A percentile compares a stretch with the other conserved stretches of the same genome.
Conservation (phyloP, 2,888 invertebrate species). For the Dasypolia templi region DNA sequence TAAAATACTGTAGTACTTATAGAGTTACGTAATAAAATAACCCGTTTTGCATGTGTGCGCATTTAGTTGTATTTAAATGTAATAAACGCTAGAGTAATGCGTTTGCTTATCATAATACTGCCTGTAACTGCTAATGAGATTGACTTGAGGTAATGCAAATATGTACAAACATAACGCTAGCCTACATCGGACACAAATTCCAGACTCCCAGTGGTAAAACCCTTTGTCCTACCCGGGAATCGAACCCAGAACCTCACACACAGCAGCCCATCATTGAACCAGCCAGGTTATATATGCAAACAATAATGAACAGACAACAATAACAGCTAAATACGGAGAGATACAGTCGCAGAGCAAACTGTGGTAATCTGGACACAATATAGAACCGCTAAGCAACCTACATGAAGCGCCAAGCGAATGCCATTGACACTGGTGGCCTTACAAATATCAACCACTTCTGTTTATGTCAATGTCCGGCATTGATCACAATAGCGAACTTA, state of each 20-base stretch:
- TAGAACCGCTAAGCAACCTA: slow-evolving; percentile 48
- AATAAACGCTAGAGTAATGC: slow-evolving; percentile 16
- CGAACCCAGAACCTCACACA: background rate
- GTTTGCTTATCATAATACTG: slow-evolving; percentile 10
- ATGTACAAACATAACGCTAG: background rate
- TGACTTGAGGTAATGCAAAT: background rate
- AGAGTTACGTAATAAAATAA: slow-evolving; percentile 4
- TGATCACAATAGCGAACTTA: slow-evolving; percentile 2
- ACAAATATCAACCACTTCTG: slow-evolving; percentile 5
- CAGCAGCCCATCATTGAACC: background rate
- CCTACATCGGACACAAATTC: background rate
- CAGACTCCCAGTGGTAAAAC: background rate
- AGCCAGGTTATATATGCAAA: background rate
- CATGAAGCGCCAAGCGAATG: slow-evolving; percentile 32
- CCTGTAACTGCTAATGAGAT: background rate
- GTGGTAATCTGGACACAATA: slow-evolving; percentile 25
- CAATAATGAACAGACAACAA: background rate
- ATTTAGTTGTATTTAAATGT: slow-evolving; percentile 21
- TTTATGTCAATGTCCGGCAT: slow-evolving; percentile 31
- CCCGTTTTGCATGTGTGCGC: slow-evolving; percentile 5
- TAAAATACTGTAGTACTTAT: background rate
- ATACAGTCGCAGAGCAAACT: slow-evolving; percentile 21
- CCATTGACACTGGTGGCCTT: slow-evolving; percentile 33
- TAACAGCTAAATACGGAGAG: background rate
- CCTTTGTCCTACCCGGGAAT: background rate